Evolutionary conservation across 1,140 invertebrate genomes (phyloP), one percentile per base, ranked within the genome.

Genomic region (Penaeus indicus): DNA sequence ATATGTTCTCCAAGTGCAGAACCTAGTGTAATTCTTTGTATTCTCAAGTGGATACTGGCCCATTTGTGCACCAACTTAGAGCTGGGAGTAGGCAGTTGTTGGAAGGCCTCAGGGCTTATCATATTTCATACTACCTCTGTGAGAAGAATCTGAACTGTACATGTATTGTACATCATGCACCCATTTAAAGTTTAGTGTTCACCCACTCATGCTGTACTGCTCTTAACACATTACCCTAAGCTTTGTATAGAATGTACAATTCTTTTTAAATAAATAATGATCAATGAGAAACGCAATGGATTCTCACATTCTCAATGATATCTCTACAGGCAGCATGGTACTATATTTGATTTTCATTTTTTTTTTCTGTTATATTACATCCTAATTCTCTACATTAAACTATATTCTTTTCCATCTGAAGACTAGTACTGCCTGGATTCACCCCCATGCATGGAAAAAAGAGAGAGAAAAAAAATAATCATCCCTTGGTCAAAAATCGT

Each of bases 301-400:
- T 60, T 61, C 38, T 77, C 62, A 86, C 79, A 79, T 64, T 62
- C 21, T 79, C 61, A 79, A 42, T 69, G 64, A 62, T 75, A 38
- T 79, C 60, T 63, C 84, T 86, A 86, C 84, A 86, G 84, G 84
- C 84, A 86, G 84, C 84, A 86, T 79, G 61, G 60, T 86, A 78
- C 84, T 85, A 85, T 77, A 86, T 79, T 79, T 38, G 25, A 64
- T 62, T 86, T 62, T 38, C 38, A 25, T 22, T 19, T 13, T 42
- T n/a, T 32, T 42, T 79, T 79, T n/a, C 47, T 11, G 63, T 79
- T 62, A 27, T 63, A 79, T 61, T 79, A 86, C 75, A 86, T 60
- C 69, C 69, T 19, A 32, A 79, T 78, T 75, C 60, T 79, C 75
- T 86, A 79, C 72, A 84, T 67, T 78, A 88, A 88, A 78, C 81